Evolutionary conservation across 1,140 invertebrate genomes (phyloP), one percentile per base, ranked within the genome.

Genomic region (Drosophila athabasca): DNA sequence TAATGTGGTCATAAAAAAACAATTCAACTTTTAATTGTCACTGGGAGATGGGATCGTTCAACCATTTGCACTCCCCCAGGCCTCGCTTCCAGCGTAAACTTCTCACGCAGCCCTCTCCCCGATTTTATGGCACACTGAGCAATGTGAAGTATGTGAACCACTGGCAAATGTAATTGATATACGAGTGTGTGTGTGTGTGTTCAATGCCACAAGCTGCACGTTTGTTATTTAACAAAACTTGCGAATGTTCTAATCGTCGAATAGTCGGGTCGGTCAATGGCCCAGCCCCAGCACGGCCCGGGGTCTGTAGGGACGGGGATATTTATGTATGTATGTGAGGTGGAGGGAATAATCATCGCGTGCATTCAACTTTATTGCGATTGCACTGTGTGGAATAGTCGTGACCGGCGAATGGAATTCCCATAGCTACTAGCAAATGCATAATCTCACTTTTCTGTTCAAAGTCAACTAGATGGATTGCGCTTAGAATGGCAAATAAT

Each of bases 1-100:
- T 76, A 73, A 61, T 73, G 50, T 85, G 29, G 45, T 69, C 62
- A 61, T 59, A 45, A 58, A 74, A 45, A 29, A 73, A 13, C 24
- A 53, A 60, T 60, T 67, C 57, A 5, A 22, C 22, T 24, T 49
- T 46, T 46, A 2, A 13, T 15, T 26, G 3, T 53, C 13, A 15
- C 35, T 26, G 11, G 2, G 35, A 1, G 17, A 19, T 29, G 44
- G 7, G 11, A 9, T 52, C 3, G 8, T 6, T 52, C 3, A 1
- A 13, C 3, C 9, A 39, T 39, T 11, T 39, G 35, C 11, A 4
- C 3, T 13, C 31, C 31, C 31, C 29, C 29, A 8, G 7, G 7
- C 29, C 29, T 7, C 7, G 2, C 7, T 8, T 31, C 1, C 29
- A 31, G 29, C 39, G 2, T 3, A 6, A 65, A 74, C 39, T 51